These are phyloP conservation scores for Ferdinandea cuprea DNA, from an alignment of 2,888 invertebrate genomes.

Conservation along the genomic window DNA sequence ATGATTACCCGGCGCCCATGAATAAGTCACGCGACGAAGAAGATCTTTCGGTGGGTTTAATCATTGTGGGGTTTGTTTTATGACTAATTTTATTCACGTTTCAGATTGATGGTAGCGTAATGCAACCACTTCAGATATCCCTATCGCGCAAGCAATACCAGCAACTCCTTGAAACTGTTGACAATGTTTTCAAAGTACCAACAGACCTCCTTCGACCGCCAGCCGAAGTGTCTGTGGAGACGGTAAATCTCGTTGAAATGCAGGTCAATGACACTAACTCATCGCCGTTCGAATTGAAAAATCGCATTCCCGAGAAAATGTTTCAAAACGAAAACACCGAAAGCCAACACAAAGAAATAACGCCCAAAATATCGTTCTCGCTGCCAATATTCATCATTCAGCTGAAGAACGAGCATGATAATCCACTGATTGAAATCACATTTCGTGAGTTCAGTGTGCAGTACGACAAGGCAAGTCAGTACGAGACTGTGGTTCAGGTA, in stretches of 20 bases:
- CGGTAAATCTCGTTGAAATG: slow-evolving; percentile 49
- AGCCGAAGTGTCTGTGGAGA: slow-evolving; percentile 62
- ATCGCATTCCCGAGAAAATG: slow-evolving; percentile 54
- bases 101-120: slow-evolving; percentile 89
- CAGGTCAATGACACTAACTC: slow-evolving; percentile 75
- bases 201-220: slow-evolving; percentile 76
- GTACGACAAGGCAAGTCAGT: slow-evolving; percentile 87
- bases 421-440: slow-evolving; percentile 92
- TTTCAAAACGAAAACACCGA: slow-evolving; percentile 43
- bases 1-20: slow-evolving; percentile 34
- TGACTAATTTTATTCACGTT: slow-evolving; percentile 50
- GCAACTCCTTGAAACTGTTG: slow-evolving; percentile 90
- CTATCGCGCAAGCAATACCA: slow-evolving; percentile 94
- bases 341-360: slow-evolving; percentile 56
- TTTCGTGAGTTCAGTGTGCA: slow-evolving; percentile 92
- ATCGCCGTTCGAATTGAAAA: slow-evolving; percentile 67
- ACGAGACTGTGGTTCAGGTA: slow-evolving; percentile 90
- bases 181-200: slow-evolving; percentile 79
- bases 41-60: slow-evolving; percentile 44
- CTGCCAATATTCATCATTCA: slow-evolving; percentile 90
- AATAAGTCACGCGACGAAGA: slow-evolving; percentile 37
- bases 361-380: slow-evolving; percentile 86
- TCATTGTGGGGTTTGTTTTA: neutral
- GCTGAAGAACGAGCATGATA: slow-evolving; percentile 89
- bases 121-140: slow-evolving; percentile 93